Conservation (phyloP, 2,797 vertebrate genomes). For the Rhinogobio ventralis region DNA sequence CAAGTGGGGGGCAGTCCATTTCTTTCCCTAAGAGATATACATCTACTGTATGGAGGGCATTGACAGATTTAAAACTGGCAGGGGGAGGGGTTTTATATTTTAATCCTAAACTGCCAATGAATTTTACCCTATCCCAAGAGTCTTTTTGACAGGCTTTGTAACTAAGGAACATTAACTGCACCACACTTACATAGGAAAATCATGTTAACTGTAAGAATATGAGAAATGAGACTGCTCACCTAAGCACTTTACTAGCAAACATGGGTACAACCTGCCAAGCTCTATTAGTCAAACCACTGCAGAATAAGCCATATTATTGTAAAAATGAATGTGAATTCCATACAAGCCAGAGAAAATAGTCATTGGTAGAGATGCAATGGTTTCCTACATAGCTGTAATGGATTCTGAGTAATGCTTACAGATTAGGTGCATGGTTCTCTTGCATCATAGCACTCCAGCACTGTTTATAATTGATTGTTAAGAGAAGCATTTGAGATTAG, state of each 20-base stretch:
- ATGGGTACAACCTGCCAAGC: neutral
- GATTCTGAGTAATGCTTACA: neutral
- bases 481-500: neutral
- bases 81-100: slow-evolving; percentile 2
- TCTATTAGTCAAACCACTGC: slow-evolving; percentile 5
- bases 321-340: neutral
- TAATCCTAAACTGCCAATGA: slow-evolving; percentile 33
- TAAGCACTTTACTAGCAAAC: slow-evolving; percentile 32
- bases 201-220: slow-evolving; percentile 4
- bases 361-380: slow-evolving; percentile 18
- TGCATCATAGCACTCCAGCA: neutral
- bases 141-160: slow-evolving; percentile 6
- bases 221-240: slow-evolving; percentile 16
- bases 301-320: neutral
- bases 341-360: slow-evolving; percentile 20
- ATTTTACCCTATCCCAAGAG: neutral
- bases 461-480: neutral
- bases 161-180: slow-evolving; percentile 15
- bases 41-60: slow-evolving; percentile 8
- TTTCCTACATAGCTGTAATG: slow-evolving; percentile 3
- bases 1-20: neutral
- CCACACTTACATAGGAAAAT: slow-evolving; percentile 26
- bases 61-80: slow-evolving; percentile 10
- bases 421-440: neutral
- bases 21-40: neutral